Evolutionary conservation across 2,888 invertebrate species (phyloP).

Genomic region (Epistrophe eligans): DNA sequence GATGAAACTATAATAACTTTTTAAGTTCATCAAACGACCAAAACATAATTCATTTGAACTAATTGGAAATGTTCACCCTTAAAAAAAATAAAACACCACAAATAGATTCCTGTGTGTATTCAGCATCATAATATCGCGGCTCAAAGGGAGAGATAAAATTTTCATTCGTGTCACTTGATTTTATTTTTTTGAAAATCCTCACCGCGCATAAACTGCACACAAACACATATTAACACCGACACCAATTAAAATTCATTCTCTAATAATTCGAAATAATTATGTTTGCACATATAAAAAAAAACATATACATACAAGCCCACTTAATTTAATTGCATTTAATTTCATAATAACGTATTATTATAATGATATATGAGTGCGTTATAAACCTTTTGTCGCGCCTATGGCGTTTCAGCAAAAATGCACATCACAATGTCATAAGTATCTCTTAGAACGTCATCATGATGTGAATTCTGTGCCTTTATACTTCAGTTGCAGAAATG

Average conservation of each 20-base stretch:
- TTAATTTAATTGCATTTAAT: constrained; percentile 71
- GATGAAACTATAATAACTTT: constrained; percentile 1
- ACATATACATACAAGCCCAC: constrained; percentile 56
- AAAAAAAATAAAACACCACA: constrained; percentile 4
- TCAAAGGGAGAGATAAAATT: constrained; percentile 14
- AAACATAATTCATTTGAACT: constrained; percentile 19
- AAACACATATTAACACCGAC: background rate
- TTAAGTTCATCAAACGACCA: constrained; percentile 15
- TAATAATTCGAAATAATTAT: constrained; percentile 69
- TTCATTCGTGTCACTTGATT: constrained; percentile 37
- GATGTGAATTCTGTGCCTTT: constrained; percentile 9
- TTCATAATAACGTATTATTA: constrained; percentile 64
- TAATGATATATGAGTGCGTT: constrained; percentile 49
- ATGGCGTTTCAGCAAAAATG: constrained; percentile 56
- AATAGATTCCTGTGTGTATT: too few relatives aligned
- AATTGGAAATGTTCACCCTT: constrained; percentile 31
- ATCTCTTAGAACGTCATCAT: constrained; percentile 18
- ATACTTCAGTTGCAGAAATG: constrained; percentile 34
- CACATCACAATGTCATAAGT: constrained; percentile 47
- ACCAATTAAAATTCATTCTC: constrained; percentile 68
- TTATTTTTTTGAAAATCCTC: background rate
- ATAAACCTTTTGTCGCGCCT: constrained; percentile 52
- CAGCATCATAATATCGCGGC: too few relatives aligned
- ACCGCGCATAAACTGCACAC: background rate
- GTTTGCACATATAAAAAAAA: constrained; percentile 65